Conservation (phyloP, 2,888 invertebrate genomes). For the Choristoneura rosaceana region DNA sequence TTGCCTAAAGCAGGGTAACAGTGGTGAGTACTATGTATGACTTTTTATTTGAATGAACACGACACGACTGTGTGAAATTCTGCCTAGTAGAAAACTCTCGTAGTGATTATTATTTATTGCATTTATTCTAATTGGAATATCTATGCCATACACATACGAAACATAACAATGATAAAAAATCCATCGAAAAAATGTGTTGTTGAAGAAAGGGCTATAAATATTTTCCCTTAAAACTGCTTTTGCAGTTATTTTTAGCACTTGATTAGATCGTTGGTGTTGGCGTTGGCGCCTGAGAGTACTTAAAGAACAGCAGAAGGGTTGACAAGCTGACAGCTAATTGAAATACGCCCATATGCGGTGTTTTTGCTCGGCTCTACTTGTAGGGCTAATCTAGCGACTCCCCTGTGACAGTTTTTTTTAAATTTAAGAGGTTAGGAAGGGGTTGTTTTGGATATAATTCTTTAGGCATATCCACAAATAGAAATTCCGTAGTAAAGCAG, state of each 20-base stretch:
- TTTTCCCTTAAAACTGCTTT: not conserved
- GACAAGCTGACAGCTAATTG: slow-evolving; percentile 85
- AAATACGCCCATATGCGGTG: slow-evolving; percentile 81
- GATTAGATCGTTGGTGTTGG: slow-evolving; percentile 39
- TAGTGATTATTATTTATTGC: no score
- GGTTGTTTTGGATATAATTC: slow-evolving; percentile 58
- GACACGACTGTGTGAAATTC: no score
- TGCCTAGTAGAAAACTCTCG: no score
- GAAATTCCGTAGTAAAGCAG: not conserved
- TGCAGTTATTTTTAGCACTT: slow-evolving; percentile 41
- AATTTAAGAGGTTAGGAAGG: slow-evolving; percentile 61
- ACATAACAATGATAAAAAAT: no score
- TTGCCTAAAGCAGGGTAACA: no score
- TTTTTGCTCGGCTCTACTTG: slow-evolving; percentile 71
- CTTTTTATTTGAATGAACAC: no score
- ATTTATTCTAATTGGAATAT: no score
- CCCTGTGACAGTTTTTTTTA: slow-evolving; percentile 61
- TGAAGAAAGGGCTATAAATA: not conserved
- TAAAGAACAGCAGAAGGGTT: slow-evolving; percentile 72
- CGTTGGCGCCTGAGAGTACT: slow-evolving; percentile 51
- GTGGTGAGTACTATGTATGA: no score
- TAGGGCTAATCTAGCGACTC: slow-evolving; percentile 78
- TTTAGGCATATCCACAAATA: slow-evolving; percentile 54
- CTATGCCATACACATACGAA: no score
- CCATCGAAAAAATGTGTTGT: not conserved